Evolutionary conservation across 2,888 invertebrate genomes (phyloP).

Genomic region (Autographa gamma): DNA sequence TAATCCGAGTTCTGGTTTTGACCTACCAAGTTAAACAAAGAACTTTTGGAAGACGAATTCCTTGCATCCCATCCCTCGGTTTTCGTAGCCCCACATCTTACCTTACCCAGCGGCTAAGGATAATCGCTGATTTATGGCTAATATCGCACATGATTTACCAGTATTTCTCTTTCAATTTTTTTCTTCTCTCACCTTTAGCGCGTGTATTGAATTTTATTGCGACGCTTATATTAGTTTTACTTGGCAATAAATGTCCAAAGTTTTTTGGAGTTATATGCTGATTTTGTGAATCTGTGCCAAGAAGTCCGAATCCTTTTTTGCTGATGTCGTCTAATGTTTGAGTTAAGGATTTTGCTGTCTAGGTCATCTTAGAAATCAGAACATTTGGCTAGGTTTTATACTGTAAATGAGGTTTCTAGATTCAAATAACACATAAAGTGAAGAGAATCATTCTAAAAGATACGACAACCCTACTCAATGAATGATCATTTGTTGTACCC

Average conservation of each 20-base stretch:
- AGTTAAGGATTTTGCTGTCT: not conserved
- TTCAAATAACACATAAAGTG: no score
- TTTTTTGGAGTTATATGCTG: constrained; percentile 26
- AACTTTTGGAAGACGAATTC: not conserved
- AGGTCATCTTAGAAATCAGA: not conserved
- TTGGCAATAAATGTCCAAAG: constrained; percentile 44
- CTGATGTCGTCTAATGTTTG: constrained; percentile 13
- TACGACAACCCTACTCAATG: no score
- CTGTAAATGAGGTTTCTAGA: no score
- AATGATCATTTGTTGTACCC: no score
- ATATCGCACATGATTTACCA: constrained; percentile 77
- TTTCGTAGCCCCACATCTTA: constrained; percentile 63
- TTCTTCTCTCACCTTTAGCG: constrained; percentile 53
- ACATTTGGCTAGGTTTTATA: not conserved
- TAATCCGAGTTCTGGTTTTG: no score
- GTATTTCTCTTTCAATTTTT: constrained; percentile 65
- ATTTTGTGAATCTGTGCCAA: constrained; percentile 21
- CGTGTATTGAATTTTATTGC: constrained; percentile 68
- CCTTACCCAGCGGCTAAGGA: constrained; percentile 67
- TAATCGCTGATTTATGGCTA: constrained; percentile 79
- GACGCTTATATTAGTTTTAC: constrained; percentile 46
- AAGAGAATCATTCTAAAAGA: no score
- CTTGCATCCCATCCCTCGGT: constrained; percentile 5
- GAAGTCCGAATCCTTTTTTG: constrained; percentile 1
- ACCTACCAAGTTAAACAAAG: no score